Base-by-base conservation (phyloP, 2,113 vertebrate genomes). In the Hippocampus barbouri region DNA sequence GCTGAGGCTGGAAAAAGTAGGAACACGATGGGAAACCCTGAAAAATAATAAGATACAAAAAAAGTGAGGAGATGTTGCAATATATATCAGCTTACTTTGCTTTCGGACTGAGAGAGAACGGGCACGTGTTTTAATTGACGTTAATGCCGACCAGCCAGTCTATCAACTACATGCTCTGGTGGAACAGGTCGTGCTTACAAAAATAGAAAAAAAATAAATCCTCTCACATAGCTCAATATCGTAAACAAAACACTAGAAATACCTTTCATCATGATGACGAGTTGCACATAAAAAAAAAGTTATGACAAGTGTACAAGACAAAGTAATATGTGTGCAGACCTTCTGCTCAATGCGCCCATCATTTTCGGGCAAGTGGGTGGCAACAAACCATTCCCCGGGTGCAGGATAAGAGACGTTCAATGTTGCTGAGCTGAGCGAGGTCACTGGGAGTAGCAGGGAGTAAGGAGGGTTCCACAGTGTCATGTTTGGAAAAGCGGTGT, bases 321-420 rank as follows among this genome's bases (percentile, higher is more conserved):
- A 49, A 21, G 23, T 20, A 56, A 56, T 2, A 21, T 38, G 14
- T 21, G 11, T 2, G 2, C 6, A 34, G 18, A 98, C 97, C 96
- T 98, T 95, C 70, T 98, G 92, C 79, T 97, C 91, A 7, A 99
- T 99, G 86, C 94, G 96, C 16, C 95, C 93, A 0, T 94, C 92
- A 3, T 97, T 92, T 68, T 94, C 88, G 0, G 97, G 97, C 69
- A 99, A 90, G 74, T 98, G 96, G 20, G 96, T 96, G 0, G 91
- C 95, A 0, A 99, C 72, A 64, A 94, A 99, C 97, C 97, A 99
- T 75, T 94, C 93, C 0, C 97, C 97, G 0, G 95, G 86, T 0
- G 93, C 91, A 0, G 97, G 97, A 60, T 87, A 85, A 43, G 93
- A 92, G 75, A 99, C 20, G 16, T 96, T 98, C 38, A 98, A 92